phyloP scores from a whole-genome alignment of 2,797 vertebrate genomes.

The Avahi laniger region DNA sequence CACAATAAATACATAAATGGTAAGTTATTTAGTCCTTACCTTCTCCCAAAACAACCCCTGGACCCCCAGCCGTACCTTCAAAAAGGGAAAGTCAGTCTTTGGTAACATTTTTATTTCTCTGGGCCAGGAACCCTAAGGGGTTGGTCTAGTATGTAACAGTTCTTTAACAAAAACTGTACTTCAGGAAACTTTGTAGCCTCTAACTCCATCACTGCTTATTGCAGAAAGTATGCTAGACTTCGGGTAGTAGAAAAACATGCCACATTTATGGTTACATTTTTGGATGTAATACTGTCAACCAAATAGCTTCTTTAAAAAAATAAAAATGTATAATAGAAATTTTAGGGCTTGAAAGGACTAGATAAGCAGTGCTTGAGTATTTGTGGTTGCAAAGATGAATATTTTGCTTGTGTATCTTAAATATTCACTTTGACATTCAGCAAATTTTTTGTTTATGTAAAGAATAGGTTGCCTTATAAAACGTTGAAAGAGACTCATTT shows the following conservation, averaged over 20 bases:
- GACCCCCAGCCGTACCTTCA: not conserved
- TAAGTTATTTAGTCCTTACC: not conserved
- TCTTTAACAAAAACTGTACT: constrained; percentile 63
- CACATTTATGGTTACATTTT: constrained; percentile 59
- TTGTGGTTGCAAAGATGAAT: constrained; percentile 76
- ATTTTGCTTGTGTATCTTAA: constrained; percentile 79
- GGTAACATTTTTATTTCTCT: constrained; percentile 54
- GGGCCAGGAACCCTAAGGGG: not conserved
- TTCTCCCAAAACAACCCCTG: not conserved
- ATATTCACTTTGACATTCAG: constrained; percentile 77
- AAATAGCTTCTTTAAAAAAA: constrained; percentile 68
- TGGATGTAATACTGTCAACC: constrained; percentile 40
- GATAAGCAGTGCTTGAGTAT: constrained; percentile 75
- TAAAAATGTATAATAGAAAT: constrained; percentile 62
- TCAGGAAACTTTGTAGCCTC: constrained; percentile 63
- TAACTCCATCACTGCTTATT: constrained; percentile 12
- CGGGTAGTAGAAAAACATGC: constrained; percentile 25
- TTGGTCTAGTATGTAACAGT: constrained; percentile 8
- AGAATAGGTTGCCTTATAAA: constrained; percentile 61
- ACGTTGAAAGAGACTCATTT: constrained; percentile 62
- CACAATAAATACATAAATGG: not conserved
- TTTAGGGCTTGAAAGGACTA: constrained; percentile 66
- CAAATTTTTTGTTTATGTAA: constrained; percentile 73
- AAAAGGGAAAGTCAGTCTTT: constrained; percentile 41
- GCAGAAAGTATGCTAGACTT: constrained; percentile 48